These are phyloP conservation scores for Drosophila recens DNA, from an alignment of 2,888 invertebrate genomes.

Conservation along the genomic window DNA sequence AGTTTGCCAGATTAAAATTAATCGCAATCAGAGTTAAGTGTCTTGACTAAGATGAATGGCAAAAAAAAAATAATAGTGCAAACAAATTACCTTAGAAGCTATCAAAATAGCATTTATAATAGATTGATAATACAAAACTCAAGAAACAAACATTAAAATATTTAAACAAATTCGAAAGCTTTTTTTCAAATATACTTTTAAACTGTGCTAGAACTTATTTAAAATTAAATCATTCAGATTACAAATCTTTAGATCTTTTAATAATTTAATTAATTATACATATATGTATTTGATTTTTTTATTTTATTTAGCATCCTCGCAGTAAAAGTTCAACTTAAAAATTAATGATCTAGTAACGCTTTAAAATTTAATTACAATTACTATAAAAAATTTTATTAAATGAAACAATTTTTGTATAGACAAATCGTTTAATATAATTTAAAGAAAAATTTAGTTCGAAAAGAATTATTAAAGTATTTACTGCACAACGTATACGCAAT, in stretches of 20 bases:
- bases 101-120: constrained; percentile 2
- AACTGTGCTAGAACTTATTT: neutral
- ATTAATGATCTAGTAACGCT: no score
- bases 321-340: no score
- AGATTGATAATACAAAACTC: neutral
- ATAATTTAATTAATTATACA: no score
- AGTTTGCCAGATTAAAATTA: constrained; percentile 24
- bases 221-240: neutral
- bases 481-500: constrained; percentile 27
- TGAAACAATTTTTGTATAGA: no score
- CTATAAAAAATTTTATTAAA: no score
- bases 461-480: neutral
- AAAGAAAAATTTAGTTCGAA: neutral
- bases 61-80: constrained; percentile 7
- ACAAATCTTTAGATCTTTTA: neutral
- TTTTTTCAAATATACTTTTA: neutral
- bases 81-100: constrained; percentile 1
- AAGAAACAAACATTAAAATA: neutral
- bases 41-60: constrained; percentile 27
- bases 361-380: no score
- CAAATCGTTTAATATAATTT: no score
- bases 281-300: neutral
- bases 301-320: no score
- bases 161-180: neutral
- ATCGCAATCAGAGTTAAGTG: constrained; percentile 42